Base-by-base conservation (phyloP, 2,888 invertebrate genomes). In the Glomeris marginata region DNA sequence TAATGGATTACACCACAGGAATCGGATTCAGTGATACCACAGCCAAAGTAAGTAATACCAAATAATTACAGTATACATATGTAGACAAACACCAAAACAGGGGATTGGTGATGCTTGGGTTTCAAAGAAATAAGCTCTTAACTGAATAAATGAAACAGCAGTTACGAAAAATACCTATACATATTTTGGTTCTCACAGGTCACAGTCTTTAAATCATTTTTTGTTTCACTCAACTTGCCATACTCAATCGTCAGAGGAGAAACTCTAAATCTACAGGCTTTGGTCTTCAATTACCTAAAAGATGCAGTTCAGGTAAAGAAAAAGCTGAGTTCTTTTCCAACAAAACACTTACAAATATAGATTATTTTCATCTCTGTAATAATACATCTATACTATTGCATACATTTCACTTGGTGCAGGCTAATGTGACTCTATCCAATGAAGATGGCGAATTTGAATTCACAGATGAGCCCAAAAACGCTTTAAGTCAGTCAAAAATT, bases 131-230 rank as follows among this genome's bases (percentile, higher is more conserved):
- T n/a, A n/a, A n/a, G n/a, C n/a, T n/a, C n/a, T n/a, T n/a, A n/a
- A n/a, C n/a, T n/a, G n/a, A n/a, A n/a, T n/a, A n/a, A n/a, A n/a
- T n/a, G n/a, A n/a, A n/a, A n/a, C n/a, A n/a, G n/a, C n/a, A n/a
- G n/a, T n/a, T n/a, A n/a, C n/a, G n/a, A n/a, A n/a, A n/a, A n/a
- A n/a, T n/a, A n/a, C n/a, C n/a, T n/a, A n/a, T n/a, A n/a, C n/a
- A n/a, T n/a, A n/a, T n/a, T n/a, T n/a, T n/a, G n/a, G 36, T 50
- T 50, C 15, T 16, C n/a, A 8, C 22, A 69, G 69, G 58, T 72
- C 46, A 61, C 62, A 47, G 71, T 72, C 13, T 73, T 73, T 63
- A 64, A 69, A 41, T 67, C 70, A 15, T 72, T 73, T 61, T 73
- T 73, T 58, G 64, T 72, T 16, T 65, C 67, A 38, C 59, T 73